phyloP scores from a whole-genome alignment of 2,888 invertebrate genomes.

The Bursaphelenchus okinawaensis region DNA sequence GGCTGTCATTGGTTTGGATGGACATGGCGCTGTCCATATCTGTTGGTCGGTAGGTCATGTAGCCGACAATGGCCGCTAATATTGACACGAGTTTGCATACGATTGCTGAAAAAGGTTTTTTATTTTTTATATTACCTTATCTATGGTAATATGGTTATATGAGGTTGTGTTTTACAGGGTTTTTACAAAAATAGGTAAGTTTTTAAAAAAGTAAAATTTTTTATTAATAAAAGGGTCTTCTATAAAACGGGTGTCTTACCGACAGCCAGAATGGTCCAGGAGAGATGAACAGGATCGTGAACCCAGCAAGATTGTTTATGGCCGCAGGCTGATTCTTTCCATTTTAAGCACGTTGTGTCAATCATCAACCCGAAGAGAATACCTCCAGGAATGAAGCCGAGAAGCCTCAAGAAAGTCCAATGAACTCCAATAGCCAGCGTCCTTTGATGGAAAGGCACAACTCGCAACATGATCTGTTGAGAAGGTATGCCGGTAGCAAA shows the following conservation, averaged over 20 bases:
- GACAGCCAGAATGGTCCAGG: slow-evolving; percentile 53
- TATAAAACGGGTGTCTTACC: slow-evolving; percentile 26
- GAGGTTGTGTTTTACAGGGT: neutral
- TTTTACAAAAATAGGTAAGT: neutral
- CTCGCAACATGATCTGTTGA: slow-evolving; percentile 56
- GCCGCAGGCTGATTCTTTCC: slow-evolving; percentile 46
- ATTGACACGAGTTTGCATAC: slow-evolving; percentile 55
- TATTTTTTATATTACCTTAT: neutral
- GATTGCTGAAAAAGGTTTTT: slow-evolving; percentile 39
- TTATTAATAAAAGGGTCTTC: neutral
- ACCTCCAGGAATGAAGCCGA: slow-evolving; percentile 56
- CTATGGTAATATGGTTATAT: neutral
- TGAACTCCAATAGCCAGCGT: slow-evolving; percentile 55
- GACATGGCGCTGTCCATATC: slow-evolving; percentile 39
- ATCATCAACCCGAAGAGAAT: slow-evolving; percentile 55
- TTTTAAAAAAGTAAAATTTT: neutral
- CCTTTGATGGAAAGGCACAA: slow-evolving; percentile 56
- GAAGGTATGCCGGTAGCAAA: slow-evolving; percentile 55
- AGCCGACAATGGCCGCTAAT: slow-evolving; percentile 51
- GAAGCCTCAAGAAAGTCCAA: slow-evolving; percentile 54
- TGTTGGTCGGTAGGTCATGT: slow-evolving; percentile 49
- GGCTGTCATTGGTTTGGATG: slow-evolving; percentile 41
- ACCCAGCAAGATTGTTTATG: slow-evolving; percentile 41
- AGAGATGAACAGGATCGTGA: slow-evolving; percentile 48
- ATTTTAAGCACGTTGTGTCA: slow-evolving; percentile 53